A percentile compares a stretch with the other conserved stretches of the same genome.
Conservation (phyloP, 1,140 invertebrate genomes). For the Temnothorax nylanderi region DNA sequence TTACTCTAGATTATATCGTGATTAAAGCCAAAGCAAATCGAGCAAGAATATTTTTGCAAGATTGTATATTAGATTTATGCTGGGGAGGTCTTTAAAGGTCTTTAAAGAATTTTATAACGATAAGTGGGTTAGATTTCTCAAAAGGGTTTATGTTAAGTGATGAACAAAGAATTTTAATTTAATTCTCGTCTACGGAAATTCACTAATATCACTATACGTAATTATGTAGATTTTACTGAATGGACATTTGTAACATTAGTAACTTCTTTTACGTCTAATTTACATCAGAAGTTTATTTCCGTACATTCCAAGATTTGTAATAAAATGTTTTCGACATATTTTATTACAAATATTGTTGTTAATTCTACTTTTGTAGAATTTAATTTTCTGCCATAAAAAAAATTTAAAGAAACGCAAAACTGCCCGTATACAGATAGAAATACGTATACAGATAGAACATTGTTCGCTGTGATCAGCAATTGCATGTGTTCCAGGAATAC, state of each 20-base stretch:
- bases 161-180: constrained; percentile 1
- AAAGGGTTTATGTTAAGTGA: background rate
- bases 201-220: background rate
- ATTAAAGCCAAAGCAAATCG: constrained; percentile 42
- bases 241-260: constrained; percentile 70
- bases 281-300: background rate
- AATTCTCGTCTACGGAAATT: background rate
- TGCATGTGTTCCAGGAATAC: background rate
- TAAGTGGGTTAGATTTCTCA: background rate
- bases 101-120: background rate
- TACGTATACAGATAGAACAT: background rate
- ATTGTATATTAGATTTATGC: constrained; percentile 40
- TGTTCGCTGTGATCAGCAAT: background rate
- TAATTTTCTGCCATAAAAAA: background rate
- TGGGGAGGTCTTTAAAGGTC: background rate
- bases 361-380: constrained; percentile 37
- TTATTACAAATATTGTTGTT: background rate
- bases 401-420: background rate
- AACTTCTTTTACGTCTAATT: constrained; percentile 6
- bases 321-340: constrained; percentile 1
- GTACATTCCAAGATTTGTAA: constrained; percentile 53
- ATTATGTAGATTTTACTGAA: constrained; percentile 57
- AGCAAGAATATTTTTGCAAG: constrained; percentile 42
- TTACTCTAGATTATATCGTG: constrained; percentile 7
- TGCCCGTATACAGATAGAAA: background rate